A percentile compares a stretch with the other conserved stretches of the same genome.
These are phyloP conservation scores for Lepus timidus DNA, from an alignment of 2,113 vertebrate genomes.

Conservation along the genomic window DNA sequence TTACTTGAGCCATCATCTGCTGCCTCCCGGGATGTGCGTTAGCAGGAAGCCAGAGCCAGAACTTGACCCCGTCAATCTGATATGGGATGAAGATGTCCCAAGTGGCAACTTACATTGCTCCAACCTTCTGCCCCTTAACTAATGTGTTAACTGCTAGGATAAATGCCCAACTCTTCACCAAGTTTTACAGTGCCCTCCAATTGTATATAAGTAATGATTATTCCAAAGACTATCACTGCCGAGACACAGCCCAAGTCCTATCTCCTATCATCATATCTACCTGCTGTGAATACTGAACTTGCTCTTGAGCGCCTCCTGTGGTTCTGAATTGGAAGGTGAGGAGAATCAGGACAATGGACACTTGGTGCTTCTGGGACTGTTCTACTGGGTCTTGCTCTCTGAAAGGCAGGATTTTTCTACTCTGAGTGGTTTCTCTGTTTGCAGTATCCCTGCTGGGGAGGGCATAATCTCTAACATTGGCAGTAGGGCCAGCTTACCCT, in stretches of 20 bases:
- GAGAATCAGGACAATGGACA: background rate
- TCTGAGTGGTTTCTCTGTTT: background rate
- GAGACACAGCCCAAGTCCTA: background rate
- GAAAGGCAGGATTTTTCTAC: background rate
- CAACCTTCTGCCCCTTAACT: too few species aligned
- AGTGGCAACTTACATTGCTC: too few species aligned
- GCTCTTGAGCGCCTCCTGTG: background rate
- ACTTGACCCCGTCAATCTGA: too few species aligned
- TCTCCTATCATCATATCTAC: rapidly evolving
- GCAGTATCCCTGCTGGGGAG: background rate
- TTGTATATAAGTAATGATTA: background rate
- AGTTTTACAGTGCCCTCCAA: too few species aligned
- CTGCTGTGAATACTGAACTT: background rate
- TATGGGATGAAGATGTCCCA: too few species aligned
- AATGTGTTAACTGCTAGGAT: too few species aligned
- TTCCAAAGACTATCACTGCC: background rate
- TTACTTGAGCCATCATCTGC: too few species aligned
- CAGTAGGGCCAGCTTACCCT: background rate
- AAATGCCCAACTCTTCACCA: too few species aligned
- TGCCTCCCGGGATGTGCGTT: too few species aligned
- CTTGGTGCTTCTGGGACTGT: background rate
- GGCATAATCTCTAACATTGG: too few species aligned
- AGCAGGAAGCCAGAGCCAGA: too few species aligned
- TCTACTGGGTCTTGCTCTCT: background rate
- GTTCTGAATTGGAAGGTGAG: background rate